These are phyloP conservation scores for Eriosoma lanigerum DNA, from an alignment of 1,140 invertebrate species.

Conservation along the genomic window DNA sequence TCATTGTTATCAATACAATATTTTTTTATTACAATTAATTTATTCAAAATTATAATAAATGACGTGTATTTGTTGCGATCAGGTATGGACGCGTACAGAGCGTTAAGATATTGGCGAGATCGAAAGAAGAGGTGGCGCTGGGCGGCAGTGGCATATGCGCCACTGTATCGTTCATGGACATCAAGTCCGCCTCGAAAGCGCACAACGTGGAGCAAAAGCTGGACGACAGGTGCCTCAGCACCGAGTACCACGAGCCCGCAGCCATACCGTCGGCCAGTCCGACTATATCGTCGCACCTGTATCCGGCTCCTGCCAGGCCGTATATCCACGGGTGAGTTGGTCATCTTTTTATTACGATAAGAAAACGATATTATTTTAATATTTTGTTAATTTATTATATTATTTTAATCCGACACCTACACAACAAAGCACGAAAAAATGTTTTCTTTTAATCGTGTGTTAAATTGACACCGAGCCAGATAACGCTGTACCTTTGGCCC, in stretches of 20 bases:
- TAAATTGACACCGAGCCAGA: constrained; percentile 7
- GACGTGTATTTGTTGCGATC: constrained; percentile 57
- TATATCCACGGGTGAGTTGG: constrained; percentile 38
- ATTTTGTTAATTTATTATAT: background rate
- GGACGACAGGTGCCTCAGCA: constrained; percentile 81
- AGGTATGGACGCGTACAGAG: constrained; percentile 96
- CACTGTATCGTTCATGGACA: constrained; percentile 95
- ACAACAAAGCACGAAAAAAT: no score
- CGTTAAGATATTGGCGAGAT: constrained; percentile 82
- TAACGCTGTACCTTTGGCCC: background rate
- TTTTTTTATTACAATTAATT: no score
- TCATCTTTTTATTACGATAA: background rate
- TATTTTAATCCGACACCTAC: no score
- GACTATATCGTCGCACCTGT: constrained; percentile 50
- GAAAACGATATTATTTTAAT: background rate
- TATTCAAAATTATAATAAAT: no score
- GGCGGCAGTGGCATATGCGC: constrained; percentile 64
- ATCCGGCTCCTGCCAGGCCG: constrained; percentile 29
- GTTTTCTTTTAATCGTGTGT: background rate
- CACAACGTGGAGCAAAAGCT: constrained; percentile 85
- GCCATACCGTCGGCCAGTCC: constrained; percentile 65
- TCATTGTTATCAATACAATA: no score
- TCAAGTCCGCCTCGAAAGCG: constrained; percentile 91
- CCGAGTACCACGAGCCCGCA: constrained; percentile 89
- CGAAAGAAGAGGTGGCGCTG: constrained; percentile 59